Percentiles rank a stretch among this genome's conserved stretches.
phyloP scores from a whole-genome alignment of 2,113 vertebrate genomes.

The Lepus timidus region DNA sequence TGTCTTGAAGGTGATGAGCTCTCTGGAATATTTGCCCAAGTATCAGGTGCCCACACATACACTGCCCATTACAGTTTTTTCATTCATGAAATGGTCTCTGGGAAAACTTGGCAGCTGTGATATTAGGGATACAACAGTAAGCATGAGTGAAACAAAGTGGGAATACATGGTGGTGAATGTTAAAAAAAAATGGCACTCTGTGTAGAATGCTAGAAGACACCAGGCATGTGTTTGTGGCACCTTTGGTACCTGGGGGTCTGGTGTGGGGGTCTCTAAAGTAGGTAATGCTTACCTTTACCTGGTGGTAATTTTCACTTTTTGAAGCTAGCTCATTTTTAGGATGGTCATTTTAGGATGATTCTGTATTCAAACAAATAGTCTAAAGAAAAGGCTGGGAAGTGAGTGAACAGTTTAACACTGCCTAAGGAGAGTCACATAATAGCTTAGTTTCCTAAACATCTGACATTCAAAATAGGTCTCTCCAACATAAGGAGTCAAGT shows the following conservation, averaged over 20 bases:
- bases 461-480: not conserved
- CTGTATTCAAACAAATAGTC: not conserved
- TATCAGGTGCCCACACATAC: not conserved
- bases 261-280: not conserved
- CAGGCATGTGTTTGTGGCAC: not conserved
- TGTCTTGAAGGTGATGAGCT: not conserved
- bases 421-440: not conserved
- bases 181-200: slow-evolving; percentile 24
- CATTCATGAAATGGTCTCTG: not conserved
- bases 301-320: not conserved
- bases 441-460: not conserved
- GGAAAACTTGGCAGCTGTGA: not conserved
- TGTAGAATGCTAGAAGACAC: not conserved
- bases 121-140: not conserved
- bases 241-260: not conserved
- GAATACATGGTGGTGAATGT: not conserved
- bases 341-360: not conserved
- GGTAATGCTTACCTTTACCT: not conserved
- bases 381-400: slow-evolving; percentile 2
- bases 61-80: not conserved
- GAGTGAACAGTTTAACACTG: not conserved
- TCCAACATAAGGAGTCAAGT: not conserved
- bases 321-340: not conserved
- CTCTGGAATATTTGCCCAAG: not conserved
- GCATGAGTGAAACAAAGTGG: not conserved